phyloP scores from a whole-genome alignment of 2,888 invertebrate genomes.

The Hermaeophaga mercurialis region DNA sequence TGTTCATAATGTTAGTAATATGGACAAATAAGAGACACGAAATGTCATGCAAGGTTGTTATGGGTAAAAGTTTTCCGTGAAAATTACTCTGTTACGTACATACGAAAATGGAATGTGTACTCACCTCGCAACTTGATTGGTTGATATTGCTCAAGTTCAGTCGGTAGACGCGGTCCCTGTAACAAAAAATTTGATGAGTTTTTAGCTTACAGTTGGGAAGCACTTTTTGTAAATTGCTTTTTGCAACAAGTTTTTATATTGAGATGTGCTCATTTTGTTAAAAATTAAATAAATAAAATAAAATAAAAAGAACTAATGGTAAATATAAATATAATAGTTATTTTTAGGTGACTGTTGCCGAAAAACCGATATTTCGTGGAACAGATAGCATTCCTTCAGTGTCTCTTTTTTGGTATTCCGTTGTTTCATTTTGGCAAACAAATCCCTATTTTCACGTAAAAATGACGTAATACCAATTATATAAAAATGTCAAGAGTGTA shows the following conservation, averaged over 20 bases:
- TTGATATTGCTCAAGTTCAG: slow-evolving; percentile 86
- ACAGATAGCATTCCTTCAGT: too few relatives aligned
- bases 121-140: slow-evolving; percentile 82
- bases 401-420: too few relatives aligned
- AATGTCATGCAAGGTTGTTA: slow-evolving; percentile 29
- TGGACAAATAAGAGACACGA: slow-evolving; percentile 35
- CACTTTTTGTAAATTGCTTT: not conserved
- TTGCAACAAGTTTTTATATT: not conserved
- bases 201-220: not conserved
- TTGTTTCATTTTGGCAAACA: too few relatives aligned
- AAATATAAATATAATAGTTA: too few relatives aligned
- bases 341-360: too few relatives aligned
- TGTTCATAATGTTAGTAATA: slow-evolving; percentile 37
- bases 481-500: too few relatives aligned
- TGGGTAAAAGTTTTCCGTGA: slow-evolving; percentile 24
- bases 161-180: slow-evolving; percentile 82
- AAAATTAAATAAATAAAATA: too few relatives aligned
- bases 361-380: too few relatives aligned
- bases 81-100: slow-evolving; percentile 9
- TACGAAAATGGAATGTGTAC: slow-evolving; percentile 47
- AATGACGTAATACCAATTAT: too few relatives aligned
- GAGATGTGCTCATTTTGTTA: not conserved
- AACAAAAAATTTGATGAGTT: slow-evolving; percentile 55
- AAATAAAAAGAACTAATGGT: too few relatives aligned
- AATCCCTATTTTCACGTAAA: too few relatives aligned